phyloP scores from a whole-genome alignment of 2,888 invertebrate species.

The Drosophila putrida region DNA sequence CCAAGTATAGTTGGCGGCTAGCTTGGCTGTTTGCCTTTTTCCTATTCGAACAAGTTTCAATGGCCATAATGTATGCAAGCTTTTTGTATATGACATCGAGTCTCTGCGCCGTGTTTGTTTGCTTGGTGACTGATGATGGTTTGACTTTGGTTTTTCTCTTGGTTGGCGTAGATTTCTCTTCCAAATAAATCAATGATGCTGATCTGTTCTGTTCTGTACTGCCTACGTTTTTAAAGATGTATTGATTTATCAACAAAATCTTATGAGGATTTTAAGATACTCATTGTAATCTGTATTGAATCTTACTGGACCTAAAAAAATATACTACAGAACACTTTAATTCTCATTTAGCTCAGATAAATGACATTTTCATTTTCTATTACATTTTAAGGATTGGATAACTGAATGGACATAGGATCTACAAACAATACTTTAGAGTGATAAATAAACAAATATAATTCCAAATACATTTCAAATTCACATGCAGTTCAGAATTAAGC shows the following conservation, averaged over 20 bases:
- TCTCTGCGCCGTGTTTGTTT: conserved; percentile 49
- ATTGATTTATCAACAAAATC: conserved; percentile 8
- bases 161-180: conserved; percentile 2
- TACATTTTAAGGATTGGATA: too few relatives aligned
- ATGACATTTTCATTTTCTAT: too few relatives aligned
- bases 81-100: conserved; percentile 28
- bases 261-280: background rate
- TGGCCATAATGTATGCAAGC: conserved; percentile 58
- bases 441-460: background rate
- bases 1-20: conserved; percentile 39
- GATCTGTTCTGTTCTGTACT: conserved; percentile 3
- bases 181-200: conserved; percentile 62
- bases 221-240: background rate
- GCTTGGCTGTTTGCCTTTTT: conserved; percentile 19
- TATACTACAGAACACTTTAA: too few relatives aligned
- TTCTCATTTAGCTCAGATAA: too few relatives aligned
- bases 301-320: too few relatives aligned
- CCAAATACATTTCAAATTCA: background rate
- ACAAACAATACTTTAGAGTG: background rate
- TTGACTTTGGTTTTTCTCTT: conserved; percentile 46
- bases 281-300: too few relatives aligned
- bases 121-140: conserved; percentile 74
- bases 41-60: conserved; percentile 21
- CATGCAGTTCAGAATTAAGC: background rate
- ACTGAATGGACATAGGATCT: background rate